Base-by-base conservation (phyloP, 2,888 invertebrate species). In the Apoda limacodes region DNA sequence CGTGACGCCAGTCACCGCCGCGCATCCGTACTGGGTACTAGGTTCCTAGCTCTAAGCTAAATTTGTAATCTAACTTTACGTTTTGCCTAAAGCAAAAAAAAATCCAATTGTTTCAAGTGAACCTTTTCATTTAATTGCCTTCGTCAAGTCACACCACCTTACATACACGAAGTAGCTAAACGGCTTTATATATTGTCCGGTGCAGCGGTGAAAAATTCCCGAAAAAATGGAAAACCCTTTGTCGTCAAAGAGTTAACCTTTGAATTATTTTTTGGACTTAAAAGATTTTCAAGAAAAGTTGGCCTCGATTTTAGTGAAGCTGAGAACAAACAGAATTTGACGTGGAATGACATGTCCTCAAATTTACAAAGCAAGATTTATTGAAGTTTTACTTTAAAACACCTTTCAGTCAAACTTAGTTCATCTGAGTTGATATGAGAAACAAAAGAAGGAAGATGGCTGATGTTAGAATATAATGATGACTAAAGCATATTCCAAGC, bases 211-310 rank as follows among this genome's bases (percentile, higher is more conserved):
- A 37, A 42, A 25, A 39, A 27, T 5, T 40, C 43, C 1, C 40
- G 35, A 6, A 50, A 50, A 33, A 40, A 23, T 34, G 43, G 42
- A n/a, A 40, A 31, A 4, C 43, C 44, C 5, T 43, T 39, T 13
- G 36, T 19, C 9, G 43, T 45, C 4, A 25, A n/a, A n/a, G n/a
- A n/a, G n/a, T n/a, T n/a, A 27, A 25, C 43, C 44, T 31, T 13
- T 42, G 28, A 30, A 7, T 34, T 38, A 28, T 47, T 46, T 30
- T 28, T 24, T 9, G 39, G 46, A 29, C 26, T 51, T 19, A 47
- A 50, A 32, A 24, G 22, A 11, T 33, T 44, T 19, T 29, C 34
- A 32, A 27, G 34, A 29, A 5, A 32, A 11, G 31, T 33, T 33
- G 39, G 25, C 4, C 28, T 30, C 9, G 32, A 39, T 20, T 36